Conservation (phyloP, 2,113 vertebrate species). For the Naja naja region DNA sequence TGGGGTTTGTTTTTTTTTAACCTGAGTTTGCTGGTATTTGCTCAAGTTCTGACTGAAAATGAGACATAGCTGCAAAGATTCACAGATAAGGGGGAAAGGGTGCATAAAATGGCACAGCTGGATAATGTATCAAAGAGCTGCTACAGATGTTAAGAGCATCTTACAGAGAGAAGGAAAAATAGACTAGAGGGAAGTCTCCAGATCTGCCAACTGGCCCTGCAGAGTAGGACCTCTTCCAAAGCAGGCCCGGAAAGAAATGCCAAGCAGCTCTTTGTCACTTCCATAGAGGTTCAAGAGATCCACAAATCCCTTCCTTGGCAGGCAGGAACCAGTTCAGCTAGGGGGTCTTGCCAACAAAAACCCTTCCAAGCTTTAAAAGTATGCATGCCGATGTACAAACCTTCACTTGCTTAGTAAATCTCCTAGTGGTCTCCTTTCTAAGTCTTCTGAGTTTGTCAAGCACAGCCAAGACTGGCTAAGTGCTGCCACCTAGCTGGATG, state of each 20-base stretch:
- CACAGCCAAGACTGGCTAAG: not conserved
- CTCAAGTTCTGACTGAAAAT: not conserved
- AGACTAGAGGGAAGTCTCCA: not conserved
- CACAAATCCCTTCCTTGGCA: not conserved
- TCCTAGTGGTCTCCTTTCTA: not conserved
- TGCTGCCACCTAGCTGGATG: not conserved
- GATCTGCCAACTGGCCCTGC: not conserved
- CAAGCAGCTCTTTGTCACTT: not conserved
- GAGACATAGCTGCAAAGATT: not conserved
- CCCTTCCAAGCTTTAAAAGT: not conserved
- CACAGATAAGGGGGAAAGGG: not conserved
- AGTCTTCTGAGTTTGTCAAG: not conserved
- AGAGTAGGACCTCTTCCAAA: not conserved
- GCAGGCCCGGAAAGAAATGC: not conserved
- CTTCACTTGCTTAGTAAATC: not conserved
- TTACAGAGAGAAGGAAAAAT: not conserved
- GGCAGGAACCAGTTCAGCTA: not conserved
- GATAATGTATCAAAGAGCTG: not conserved
- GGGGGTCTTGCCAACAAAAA: not conserved
- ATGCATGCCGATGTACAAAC: not conserved
- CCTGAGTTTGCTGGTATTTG: not conserved
- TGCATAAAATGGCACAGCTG: not conserved
- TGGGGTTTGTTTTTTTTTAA: too few species aligned
- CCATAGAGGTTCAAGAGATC: not conserved
- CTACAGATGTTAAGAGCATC: not conserved